phyloP scores from a whole-genome alignment of 2,113 vertebrate species.

The Thermophis baileyi region DNA sequence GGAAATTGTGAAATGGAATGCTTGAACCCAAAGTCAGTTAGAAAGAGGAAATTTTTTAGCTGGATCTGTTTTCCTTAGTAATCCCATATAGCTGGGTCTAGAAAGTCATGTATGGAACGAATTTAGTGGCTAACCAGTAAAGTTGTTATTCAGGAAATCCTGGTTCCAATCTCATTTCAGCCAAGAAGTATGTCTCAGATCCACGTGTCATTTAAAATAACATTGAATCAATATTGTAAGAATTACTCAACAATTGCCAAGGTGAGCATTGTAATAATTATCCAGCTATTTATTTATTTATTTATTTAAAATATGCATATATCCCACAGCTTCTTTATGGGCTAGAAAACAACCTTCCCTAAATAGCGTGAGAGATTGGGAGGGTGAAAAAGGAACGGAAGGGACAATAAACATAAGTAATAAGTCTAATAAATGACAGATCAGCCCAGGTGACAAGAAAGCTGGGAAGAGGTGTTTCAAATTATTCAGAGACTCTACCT shows the following conservation, averaged over 20 bases:
- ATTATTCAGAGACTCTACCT: not conserved
- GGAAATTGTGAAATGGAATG: not conserved
- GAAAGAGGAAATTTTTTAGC: not conserved
- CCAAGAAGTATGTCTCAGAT: not conserved
- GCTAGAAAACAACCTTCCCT: not conserved
- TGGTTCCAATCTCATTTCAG: not conserved
- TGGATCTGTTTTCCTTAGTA: not conserved
- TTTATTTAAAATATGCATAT: not conserved
- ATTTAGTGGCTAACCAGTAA: not conserved
- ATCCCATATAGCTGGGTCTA: not conserved
- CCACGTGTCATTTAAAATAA: not conserved
- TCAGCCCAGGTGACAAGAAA: not conserved
- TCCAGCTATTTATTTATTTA: too few species aligned
- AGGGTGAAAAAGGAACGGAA: not conserved
- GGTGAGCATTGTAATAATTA: not conserved
- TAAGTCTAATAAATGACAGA: not conserved
- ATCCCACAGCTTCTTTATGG: not conserved
- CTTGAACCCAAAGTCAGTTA: not conserved
- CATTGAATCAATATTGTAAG: not conserved
- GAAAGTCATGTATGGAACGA: not conserved
- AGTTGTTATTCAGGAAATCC: not conserved
- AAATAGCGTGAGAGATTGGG: not conserved
- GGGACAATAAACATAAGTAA: not conserved
- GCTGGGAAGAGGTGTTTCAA: not conserved
- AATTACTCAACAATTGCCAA: not conserved